A percentile compares a stretch with the other conserved stretches of the same genome.
These are phyloP conservation scores for Erythrocebus patas DNA, from an alignment of 2,113 vertebrate species.

Conservation along the genomic window DNA sequence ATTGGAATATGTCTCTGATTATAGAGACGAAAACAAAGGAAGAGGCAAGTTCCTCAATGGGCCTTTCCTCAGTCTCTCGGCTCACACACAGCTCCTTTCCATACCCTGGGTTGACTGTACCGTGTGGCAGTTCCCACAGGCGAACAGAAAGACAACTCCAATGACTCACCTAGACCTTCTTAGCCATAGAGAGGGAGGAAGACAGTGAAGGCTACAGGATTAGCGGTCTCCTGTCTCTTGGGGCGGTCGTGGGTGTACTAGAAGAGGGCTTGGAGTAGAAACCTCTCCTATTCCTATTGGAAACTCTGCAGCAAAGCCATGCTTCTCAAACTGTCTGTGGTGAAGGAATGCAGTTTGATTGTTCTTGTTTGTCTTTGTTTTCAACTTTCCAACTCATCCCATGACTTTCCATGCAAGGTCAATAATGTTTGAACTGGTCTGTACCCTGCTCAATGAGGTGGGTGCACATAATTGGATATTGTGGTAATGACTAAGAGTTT, in stretches of 20 bases:
- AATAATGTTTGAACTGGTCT: neutral
- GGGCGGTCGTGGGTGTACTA: rapidly evolving
- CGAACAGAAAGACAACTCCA: neutral
- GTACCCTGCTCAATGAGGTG: neutral
- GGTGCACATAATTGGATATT: too few relatives aligned
- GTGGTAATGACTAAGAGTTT: neutral
- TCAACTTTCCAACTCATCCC: neutral
- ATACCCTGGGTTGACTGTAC: neutral
- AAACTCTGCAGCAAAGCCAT: neutral
- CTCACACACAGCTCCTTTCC: neutral
- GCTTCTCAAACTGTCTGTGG: neutral
- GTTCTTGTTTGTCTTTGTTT: neutral
- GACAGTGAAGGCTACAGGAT: rapidly evolving
- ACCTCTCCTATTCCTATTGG: neutral
- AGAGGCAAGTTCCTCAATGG: neutral
- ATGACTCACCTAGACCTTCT: neutral
- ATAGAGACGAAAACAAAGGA: neutral
- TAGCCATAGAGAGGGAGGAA: neutral
- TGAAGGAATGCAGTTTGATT: neutral
- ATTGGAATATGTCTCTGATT: neutral
- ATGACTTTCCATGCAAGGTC: neutral
- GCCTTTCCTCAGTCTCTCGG: neutral
- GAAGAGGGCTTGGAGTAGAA: neutral
- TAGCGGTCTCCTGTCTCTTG: neutral
- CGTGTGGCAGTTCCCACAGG: too few relatives aligned